Evolutionary conservation across 2,113 vertebrate species (phyloP).

Genomic region (Passer montanus): DNA sequence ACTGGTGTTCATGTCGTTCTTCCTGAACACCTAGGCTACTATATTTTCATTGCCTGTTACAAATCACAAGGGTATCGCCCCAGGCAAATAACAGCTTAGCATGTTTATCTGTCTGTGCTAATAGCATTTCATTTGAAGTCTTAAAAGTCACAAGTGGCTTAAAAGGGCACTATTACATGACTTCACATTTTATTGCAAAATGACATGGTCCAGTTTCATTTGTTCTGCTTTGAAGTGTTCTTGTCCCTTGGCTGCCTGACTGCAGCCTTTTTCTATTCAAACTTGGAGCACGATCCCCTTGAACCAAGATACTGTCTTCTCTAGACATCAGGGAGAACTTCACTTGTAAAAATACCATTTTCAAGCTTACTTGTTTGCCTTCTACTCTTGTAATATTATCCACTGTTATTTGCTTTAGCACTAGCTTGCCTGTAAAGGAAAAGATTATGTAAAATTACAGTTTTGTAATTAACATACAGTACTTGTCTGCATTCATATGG

Average conservation of each 20-base stretch:
- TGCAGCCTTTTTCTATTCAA: slow-evolving; percentile 15
- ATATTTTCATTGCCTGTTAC: slow-evolving; percentile 44
- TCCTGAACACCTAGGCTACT: slow-evolving; percentile 24
- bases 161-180: slow-evolving; percentile 69
- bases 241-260: slow-evolving; percentile 20
- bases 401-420: background rate
- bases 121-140: slow-evolving; percentile 76
- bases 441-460: background rate
- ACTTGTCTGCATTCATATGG: background rate
- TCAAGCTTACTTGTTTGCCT: background rate
- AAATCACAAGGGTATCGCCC: slow-evolving; percentile 57
- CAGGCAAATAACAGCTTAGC: slow-evolving; percentile 66
- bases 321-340: background rate
- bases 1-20: background rate
- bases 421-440: background rate
- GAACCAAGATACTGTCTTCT: slow-evolving; percentile 40
- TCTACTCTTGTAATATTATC: background rate
- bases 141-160: slow-evolving; percentile 77
- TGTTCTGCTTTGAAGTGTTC: slow-evolving; percentile 70
- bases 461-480: background rate
- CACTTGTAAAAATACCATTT: background rate
- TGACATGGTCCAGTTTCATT: slow-evolving; percentile 65
- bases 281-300: slow-evolving; percentile 37
- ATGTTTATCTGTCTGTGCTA: slow-evolving; percentile 76
- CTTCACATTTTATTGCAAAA: slow-evolving; percentile 68